Percentiles rank a stretch among this genome's conserved stretches.
Evolutionary conservation across 1,140 invertebrate species (phyloP).

Genomic region (Leguminivora glycinivorella): DNA sequence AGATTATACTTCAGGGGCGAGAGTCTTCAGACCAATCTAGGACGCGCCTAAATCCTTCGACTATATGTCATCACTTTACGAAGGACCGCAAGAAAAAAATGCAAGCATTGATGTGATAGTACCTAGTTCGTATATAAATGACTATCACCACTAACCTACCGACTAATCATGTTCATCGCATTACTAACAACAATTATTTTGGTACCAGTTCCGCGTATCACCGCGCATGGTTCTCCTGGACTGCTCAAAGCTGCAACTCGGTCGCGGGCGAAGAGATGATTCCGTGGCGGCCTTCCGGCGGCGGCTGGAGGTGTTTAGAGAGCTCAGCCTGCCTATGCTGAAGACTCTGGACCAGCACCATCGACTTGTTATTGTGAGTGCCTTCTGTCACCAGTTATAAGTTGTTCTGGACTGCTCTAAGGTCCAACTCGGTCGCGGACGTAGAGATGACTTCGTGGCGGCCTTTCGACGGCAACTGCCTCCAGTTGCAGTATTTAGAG

Average conservation of each 20-base stretch:
- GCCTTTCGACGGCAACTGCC: slow-evolving; percentile 89
- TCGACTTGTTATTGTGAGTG: slow-evolving; percentile 88
- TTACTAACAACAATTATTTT: neutral
- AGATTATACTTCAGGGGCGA: too few species aligned
- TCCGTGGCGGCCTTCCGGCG: slow-evolving; percentile 90
- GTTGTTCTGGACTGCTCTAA: slow-evolving; percentile 92
- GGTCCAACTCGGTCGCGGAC: slow-evolving; percentile 87
- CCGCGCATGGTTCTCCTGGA: slow-evolving; percentile 89
- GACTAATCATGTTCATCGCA: too few species aligned
- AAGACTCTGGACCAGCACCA: slow-evolving; percentile 89
- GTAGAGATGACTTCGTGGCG: slow-evolving; percentile 90
- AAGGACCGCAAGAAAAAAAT: too few species aligned
- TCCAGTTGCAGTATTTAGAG: slow-evolving; percentile 92
- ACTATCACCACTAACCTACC: too few species aligned
- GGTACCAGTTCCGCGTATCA: slow-evolving; percentile 85
- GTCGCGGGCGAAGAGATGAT: slow-evolving; percentile 89
- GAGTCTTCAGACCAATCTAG: too few species aligned
- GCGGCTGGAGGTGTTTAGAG: slow-evolving; percentile 90
- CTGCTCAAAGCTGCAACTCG: slow-evolving; percentile 91
- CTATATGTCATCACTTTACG: too few species aligned
- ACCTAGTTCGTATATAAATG: too few species aligned
- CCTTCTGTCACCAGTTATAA: too few species aligned
- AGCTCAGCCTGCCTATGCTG: slow-evolving; percentile 91
- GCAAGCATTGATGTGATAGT: too few species aligned
- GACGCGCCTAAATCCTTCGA: too few species aligned